These are phyloP conservation scores for Parnassius glacialis DNA, from an alignment of 2,888 invertebrate species.

Conservation along the genomic window DNA sequence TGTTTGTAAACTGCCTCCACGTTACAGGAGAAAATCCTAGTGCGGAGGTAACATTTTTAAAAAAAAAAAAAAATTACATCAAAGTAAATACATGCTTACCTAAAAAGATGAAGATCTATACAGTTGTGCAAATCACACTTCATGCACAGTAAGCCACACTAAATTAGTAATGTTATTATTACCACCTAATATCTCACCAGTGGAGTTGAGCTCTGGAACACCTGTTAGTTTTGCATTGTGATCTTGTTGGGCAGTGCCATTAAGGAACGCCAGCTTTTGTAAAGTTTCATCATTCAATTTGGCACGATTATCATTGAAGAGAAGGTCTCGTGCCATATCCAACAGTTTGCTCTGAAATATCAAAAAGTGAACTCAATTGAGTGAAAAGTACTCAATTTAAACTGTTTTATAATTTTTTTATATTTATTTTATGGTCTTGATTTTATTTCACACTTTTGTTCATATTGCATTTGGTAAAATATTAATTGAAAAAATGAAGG, in stretches of 20 bases:
- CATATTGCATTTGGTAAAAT: too few relatives aligned
- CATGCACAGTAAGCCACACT: constrained; percentile 8
- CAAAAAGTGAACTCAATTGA: neutral
- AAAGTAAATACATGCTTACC: constrained; percentile 6
- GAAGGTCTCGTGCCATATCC: constrained; percentile 85
- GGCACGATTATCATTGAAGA: constrained; percentile 85
- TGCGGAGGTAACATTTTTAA: too few relatives aligned
- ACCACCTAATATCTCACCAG: constrained; percentile 72
- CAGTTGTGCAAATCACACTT: neutral
- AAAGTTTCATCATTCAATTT: constrained; percentile 89
- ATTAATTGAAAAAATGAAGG: too few relatives aligned
- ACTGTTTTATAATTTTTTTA: too few relatives aligned
- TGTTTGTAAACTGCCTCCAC: too few relatives aligned
- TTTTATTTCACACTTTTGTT: too few relatives aligned
- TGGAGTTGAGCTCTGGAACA: constrained; percentile 88
- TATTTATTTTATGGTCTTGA: too few relatives aligned
- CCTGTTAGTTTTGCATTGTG: constrained; percentile 80
- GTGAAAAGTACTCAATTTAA: too few relatives aligned
- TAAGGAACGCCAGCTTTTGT: constrained; percentile 89
- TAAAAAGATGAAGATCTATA: neutral
- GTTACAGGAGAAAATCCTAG: too few relatives aligned
- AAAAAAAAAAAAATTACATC: neutral
- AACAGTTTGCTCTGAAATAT: constrained; percentile 85
- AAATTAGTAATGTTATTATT: constrained; percentile 21
- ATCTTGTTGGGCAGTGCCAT: constrained; percentile 83